Evolutionary conservation across 1,140 invertebrate species (phyloP), one percentile per base, ranked within the genome.

Genomic region (Argopecten irradians): DNA sequence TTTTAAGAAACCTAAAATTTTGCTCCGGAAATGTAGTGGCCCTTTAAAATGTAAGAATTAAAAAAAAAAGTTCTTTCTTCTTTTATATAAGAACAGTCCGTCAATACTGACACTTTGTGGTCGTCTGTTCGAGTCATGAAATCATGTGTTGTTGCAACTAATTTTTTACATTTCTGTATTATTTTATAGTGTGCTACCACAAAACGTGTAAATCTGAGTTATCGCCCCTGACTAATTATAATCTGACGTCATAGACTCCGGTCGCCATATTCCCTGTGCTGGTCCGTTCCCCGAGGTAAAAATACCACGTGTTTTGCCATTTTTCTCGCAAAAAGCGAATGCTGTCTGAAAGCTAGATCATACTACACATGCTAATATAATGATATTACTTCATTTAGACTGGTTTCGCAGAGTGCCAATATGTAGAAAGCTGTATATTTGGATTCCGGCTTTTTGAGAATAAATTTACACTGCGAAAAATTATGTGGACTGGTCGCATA

Each of bases 271-370:
- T 71, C 11, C 55, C 55, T 71, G 5, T n/a, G n/a, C 55, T 71
- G 55, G 55, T 71, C 55, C 55, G 55, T 71, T 71, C n/a, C 22
- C 13, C 55, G 55, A 71, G 55, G 55, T 71, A 71, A 71, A 71
- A 71, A 28, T n/a, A 71, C 55, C 55, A 71, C 55, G 55, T 71
- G 55, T 71, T n/a, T 71, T 71, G 55, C 28, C 22, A 28, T n/a
- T 71, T 71, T 71, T 71, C 11, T n/a, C 2, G 5, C 55, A 28
- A 71, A n/a, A 71, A 71, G n/a, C 14, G n/a, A 71, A 71, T 11
- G 28, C 28, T 71, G 55, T 71, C 7, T 71, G 55, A n/a, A 8
- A 5, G 1, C n/a, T 71, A 71, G 55, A n/a, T 71, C 1, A 71
- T 71, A 28, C 28, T 3, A 28, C 55, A 71, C 11, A 11, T n/a